Conservation (phyloP, 2,797 vertebrate species). For the Falco cherrug region DNA sequence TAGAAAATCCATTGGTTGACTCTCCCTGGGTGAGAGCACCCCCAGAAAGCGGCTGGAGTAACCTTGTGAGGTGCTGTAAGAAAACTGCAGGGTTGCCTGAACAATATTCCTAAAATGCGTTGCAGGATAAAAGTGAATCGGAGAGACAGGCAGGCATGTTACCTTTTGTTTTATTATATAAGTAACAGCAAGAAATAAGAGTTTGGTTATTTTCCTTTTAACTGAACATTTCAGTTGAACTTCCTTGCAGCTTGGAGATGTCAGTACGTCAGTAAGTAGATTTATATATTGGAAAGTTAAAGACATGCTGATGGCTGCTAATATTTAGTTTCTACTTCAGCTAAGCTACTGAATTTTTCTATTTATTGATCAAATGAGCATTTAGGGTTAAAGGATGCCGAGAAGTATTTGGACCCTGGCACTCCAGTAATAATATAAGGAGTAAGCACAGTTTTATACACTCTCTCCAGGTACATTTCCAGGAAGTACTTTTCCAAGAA, state of each 20-base stretch:
- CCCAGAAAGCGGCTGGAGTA: not conserved
- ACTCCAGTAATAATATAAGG: not conserved
- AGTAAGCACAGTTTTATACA: not conserved
- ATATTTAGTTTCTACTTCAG: not conserved
- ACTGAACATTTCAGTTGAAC: not conserved
- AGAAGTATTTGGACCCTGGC: not conserved
- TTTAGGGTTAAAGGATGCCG: not conserved
- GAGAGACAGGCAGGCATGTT: not conserved
- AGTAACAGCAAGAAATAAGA: not conserved
- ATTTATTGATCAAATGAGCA: not conserved
- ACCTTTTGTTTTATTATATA: not conserved
- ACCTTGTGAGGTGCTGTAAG: not conserved
- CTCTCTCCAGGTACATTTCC: not conserved
- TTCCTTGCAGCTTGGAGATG: not conserved
- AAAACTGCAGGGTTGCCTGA: not conserved
- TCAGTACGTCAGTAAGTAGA: not conserved
- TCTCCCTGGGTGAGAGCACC: not conserved
- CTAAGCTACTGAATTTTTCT: not conserved
- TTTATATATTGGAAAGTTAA: not conserved
- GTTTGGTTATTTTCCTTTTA: not conserved
- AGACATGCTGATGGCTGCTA: not conserved
- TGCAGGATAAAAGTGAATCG: not conserved
- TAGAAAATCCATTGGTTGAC: not conserved
- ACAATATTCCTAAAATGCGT: not conserved
- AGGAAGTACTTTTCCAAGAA: not conserved